These are phyloP conservation scores for Hyperoplus immaculatus DNA, from an alignment of 2,797 vertebrate genomes.

Conservation along the genomic window DNA sequence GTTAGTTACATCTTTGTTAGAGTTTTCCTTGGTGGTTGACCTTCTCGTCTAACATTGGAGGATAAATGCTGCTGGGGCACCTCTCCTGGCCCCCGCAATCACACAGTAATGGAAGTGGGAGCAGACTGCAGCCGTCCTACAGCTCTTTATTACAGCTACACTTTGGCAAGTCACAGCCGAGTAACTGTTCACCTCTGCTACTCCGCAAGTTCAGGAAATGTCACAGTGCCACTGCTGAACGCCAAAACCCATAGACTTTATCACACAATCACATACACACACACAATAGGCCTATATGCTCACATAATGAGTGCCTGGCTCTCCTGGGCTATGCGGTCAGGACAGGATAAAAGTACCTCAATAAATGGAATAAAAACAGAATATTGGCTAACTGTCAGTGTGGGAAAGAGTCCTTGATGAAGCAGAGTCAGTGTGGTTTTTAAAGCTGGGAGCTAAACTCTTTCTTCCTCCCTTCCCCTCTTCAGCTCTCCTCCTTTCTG, in stretches of 20 bases:
- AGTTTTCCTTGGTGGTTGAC: slow-evolving; percentile 39
- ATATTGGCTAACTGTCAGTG: slow-evolving; percentile 20
- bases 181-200: slow-evolving; percentile 54
- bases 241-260: neutral
- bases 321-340: slow-evolving; percentile 15
- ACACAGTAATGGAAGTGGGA: slow-evolving; percentile 40
- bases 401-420: slow-evolving; percentile 12
- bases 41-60: slow-evolving; percentile 32
- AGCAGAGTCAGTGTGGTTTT: neutral
- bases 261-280: slow-evolving; percentile 4
- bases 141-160: slow-evolving; percentile 50
- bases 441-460: neutral
- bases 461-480: neutral
- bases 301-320: neutral
- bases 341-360: slow-evolving; percentile 10
- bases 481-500: neutral
- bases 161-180: slow-evolving; percentile 45
- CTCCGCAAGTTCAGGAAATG: slow-evolving; percentile 49
- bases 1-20: slow-evolving; percentile 14
- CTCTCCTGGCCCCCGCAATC: slow-evolving; percentile 5
- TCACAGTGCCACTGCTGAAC: slow-evolving; percentile 20
- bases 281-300: neutral
- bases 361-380: slow-evolving; percentile 43
- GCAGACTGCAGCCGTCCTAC: slow-evolving; percentile 30
- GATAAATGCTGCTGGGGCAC: slow-evolving; percentile 5